Percentiles rank a stretch among this genome's conserved stretches.
phyloP scores from a whole-genome alignment of 2,888 invertebrate genomes.

The Tethea ocularis region DNA sequence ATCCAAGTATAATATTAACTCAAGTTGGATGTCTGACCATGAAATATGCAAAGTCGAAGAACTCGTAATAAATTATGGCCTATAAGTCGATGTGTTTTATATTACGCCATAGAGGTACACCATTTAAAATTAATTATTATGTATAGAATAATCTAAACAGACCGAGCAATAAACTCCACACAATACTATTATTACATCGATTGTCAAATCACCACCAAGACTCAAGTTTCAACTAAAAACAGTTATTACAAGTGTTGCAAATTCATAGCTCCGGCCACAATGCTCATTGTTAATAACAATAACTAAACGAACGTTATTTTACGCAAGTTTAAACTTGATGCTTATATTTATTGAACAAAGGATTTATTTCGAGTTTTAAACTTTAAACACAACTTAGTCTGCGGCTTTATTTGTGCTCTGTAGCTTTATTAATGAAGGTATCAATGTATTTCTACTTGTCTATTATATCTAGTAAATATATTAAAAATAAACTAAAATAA shows the following conservation, averaged over 20 bases:
- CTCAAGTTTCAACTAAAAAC: constrained; percentile 30
- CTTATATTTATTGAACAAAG: constrained; percentile 1
- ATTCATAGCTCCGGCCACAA: constrained; percentile 40
- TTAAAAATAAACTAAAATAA: too few species aligned
- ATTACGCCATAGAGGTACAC: background rate
- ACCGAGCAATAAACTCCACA: constrained; percentile 19
- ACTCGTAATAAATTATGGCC: too few species aligned
- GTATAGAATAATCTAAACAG: background rate
- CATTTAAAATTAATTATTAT: constrained; percentile 5
- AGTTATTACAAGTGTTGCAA: constrained; percentile 38
- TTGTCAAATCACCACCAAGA: constrained; percentile 20
- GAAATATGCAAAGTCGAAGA: too few species aligned
- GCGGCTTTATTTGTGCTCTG: background rate
- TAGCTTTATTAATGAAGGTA: too few species aligned
- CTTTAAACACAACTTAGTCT: background rate
- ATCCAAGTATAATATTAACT: too few species aligned
- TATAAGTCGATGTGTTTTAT: too few species aligned
- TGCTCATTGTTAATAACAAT: constrained; percentile 47
- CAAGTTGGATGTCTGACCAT: too few species aligned
- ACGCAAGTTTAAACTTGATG: background rate
- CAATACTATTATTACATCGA: constrained; percentile 25
- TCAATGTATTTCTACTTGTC: too few species aligned
- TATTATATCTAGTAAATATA: too few species aligned
- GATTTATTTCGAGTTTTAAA: background rate
- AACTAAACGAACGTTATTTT: constrained; percentile 26